Evolutionary conservation across 2,888 invertebrate genomes (phyloP), one percentile per base, ranked within the genome.

Genomic region (Eupeodes latifasciatus): DNA sequence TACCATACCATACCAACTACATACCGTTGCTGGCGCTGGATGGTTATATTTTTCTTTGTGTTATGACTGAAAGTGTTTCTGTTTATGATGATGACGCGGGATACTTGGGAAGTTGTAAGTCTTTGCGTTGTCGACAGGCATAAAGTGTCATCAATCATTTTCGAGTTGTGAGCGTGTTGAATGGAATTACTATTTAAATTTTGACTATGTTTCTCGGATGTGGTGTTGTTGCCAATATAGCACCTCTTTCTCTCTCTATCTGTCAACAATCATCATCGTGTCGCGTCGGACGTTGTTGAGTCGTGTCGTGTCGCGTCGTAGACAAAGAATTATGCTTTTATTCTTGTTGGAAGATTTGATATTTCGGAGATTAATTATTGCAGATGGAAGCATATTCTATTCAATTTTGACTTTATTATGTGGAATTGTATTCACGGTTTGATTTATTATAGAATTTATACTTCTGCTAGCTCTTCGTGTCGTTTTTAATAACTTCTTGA

Each of bases 351-450:
- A 69, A 75, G 74, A 62, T 62, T 67, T 74, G 75, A 83, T 79
- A 71, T 79, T 80, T 71, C 64, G 11, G 64, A 86, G 83, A 87
- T 87, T 80, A 83, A 87, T 84, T 87, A 76, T 80, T 87, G 86
- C 86, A 83, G 75, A 83, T 74, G 82, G 34, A 57, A 78, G 72
- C 81, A 77, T 76, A 81, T 74, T 86, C 51, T 19, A 40, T 59
- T 72, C 72, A 72, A 59, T 59, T 74, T 71, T 61, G 44, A 67
- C 71, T 71, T 75, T 79, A 44, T 71, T 67, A 67, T 53, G 53
- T 53, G 51, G 51, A 59, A 61, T 79, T 78, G 66, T 83, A n/a
- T 59, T 67, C 19, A 2, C 49, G 14, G 36, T 59, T 64, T 76
- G 81, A 67, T 81, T 81, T 66, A 75, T 79, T 67, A 40, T 44